Evolutionary conservation across 1,140 invertebrate species (phyloP), one percentile per base, ranked within the genome.

Genomic region (Nautilus pompilius): DNA sequence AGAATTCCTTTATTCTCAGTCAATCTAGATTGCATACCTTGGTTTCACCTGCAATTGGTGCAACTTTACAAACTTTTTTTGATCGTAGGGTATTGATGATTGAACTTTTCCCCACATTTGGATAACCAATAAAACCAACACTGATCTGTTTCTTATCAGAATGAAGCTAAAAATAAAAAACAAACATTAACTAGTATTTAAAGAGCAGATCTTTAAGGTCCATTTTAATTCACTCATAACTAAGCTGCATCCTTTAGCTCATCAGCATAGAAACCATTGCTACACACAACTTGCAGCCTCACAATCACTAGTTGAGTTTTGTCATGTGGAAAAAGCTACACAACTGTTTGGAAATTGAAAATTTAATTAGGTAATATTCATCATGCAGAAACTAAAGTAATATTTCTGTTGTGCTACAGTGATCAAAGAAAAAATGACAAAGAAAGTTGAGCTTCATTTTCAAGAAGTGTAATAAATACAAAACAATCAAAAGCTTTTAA

Each of bases 61-160:
- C 97, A 3, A 98, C 95, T 82, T 98, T 99, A 80, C 97, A 98
- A 6, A 83, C 81, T 71, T 82, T 81, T 70, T 82, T 80, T 0
- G 73, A 66, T 36, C 92, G 87, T 30, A 99, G 80, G 0, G 97
- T 95, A 81, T 99, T 99, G 59, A 99, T 99, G 24, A 99, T 89
- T 8, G 96, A 99, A 66, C 95, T 98, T 84, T 99, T 99, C 0
- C 98, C 98, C 13, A 95, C 94, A 87, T 99, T 99, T 4, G 98
- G 98, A 84, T 99, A 99, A 0, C 98, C 98, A 79, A 99, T 98
- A 64, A 99, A 93, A 15, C 97, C 98, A 58, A 99, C 93, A 82
- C 94, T 98, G 41, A 99, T 99, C 86, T 99, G 95, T 77, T 98
- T 97, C 75, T 96, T 96, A 74, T 98, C 95, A 55, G 68, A 84